Conservation (phyloP, 2,888 invertebrate species). For the Amphipoea oculea region DNA sequence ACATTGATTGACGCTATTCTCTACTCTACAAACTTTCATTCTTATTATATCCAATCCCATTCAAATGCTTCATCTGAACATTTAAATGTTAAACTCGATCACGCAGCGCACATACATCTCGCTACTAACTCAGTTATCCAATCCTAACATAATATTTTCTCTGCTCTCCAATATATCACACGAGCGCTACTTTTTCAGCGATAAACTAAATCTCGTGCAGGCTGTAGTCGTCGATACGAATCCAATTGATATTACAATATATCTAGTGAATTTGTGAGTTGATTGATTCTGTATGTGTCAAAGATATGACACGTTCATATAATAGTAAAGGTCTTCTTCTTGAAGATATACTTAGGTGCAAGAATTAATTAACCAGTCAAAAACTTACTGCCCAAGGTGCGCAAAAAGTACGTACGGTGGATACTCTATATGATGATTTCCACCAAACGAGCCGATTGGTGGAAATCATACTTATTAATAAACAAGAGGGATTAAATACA, state of each 20-base stretch:
- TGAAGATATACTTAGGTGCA: neutral
- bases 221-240: conserved; percentile 27
- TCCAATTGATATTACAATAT: conserved; percentile 48
- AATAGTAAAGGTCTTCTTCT: neutral
- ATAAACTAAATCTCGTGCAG: conserved; percentile 69
- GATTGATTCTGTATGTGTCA: conserved; percentile 39
- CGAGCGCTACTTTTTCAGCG: conserved; percentile 71
- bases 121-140: conserved; percentile 74
- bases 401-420: neutral
- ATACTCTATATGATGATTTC: neutral
- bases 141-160: conserved; percentile 80
- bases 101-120: conserved; percentile 25
- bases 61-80: conserved; percentile 19
- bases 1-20: neutral
- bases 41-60: neutral
- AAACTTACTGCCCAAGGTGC: neutral
- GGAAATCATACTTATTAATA: neutral
- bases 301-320: conserved; percentile 15
- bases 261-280: conserved; percentile 28
- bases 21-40: neutral
- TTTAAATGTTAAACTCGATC: conserved; percentile 14
- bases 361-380: neutral
- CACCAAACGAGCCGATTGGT: no score
- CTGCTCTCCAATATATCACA: conserved; percentile 70
- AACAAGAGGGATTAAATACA: neutral